Conservation (phyloP, 37 sponge, comb jelly and placozoan species). For the Ephydatia muelleri region DNA sequence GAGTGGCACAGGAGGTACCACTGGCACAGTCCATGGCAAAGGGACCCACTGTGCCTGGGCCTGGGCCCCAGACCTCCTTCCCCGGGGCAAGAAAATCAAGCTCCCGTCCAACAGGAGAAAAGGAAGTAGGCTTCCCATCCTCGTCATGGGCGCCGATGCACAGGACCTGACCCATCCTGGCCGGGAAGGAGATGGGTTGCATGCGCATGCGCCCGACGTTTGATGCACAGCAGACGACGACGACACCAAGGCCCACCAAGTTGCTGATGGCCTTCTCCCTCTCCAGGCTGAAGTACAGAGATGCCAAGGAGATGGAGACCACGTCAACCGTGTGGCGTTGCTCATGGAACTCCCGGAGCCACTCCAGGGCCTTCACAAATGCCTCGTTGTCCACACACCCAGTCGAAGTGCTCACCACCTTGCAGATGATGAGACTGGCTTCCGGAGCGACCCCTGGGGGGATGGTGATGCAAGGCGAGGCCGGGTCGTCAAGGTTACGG, state of each 20-base stretch:
- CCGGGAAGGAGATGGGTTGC: conserved; percentile 56
- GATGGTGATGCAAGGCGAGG: conserved; percentile 6
- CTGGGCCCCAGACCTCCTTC: conserved; percentile 46
- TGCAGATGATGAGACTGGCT: conserved; percentile 49
- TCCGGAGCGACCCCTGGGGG: conserved; percentile 54
- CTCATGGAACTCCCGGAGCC: conserved; percentile 20
- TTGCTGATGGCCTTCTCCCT: conserved; percentile 39
- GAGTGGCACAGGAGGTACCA: conserved; percentile 67
- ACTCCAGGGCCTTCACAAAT: conserved; percentile 34
- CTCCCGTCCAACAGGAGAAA: conserved; percentile 62
- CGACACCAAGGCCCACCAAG: conserved; percentile 10
- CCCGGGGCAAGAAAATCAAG: conserved; percentile 63
- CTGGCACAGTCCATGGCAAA: conserved; percentile 49
- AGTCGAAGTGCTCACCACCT: conserved; percentile 29
- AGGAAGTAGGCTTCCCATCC: conserved; percentile 55
- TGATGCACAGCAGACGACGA: conserved; percentile 57
- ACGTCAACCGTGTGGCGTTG: conserved; percentile 29
- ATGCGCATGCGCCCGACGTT: conserved; percentile 37
- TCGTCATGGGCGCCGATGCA: conserved; percentile 57
- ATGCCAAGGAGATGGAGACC: conserved; percentile 50
- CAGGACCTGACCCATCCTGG: conserved; percentile 59
- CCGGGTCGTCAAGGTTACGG: background rate
- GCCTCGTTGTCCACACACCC: conserved; percentile 30
- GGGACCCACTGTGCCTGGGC: conserved; percentile 22
- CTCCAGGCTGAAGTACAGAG: conserved; percentile 20